Percentiles rank a stretch among this genome's conserved stretches.
phyloP scores from a whole-genome alignment of 2,113 vertebrate species.

The Gracilinanus agilis region DNA sequence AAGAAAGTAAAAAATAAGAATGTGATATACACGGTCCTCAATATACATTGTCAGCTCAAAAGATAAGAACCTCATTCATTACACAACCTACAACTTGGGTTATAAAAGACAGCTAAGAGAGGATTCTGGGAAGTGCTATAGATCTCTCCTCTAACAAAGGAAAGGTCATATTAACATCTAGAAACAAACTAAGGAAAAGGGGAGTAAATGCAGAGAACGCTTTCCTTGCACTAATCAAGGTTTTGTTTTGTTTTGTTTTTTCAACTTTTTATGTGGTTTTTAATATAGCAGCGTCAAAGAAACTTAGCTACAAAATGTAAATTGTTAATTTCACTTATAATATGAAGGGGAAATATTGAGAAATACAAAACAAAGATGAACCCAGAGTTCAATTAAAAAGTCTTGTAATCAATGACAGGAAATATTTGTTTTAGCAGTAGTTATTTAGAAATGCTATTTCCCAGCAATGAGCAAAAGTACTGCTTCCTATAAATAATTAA shows the following conservation, averaged over 20 bases:
- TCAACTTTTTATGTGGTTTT: slow-evolving; percentile 58
- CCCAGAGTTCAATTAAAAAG: slow-evolving; percentile 54
- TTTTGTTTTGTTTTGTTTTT: slow-evolving; percentile 35
- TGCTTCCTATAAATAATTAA: slow-evolving; percentile 23
- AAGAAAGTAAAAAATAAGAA: slow-evolving; percentile 69
- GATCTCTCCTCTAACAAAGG: slow-evolving; percentile 75
- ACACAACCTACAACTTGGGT: slow-evolving; percentile 7
- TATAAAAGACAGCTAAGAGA: slow-evolving; percentile 67
- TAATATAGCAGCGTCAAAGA: slow-evolving; percentile 58
- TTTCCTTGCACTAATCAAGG: slow-evolving; percentile 25
- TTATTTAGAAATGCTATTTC: slow-evolving; percentile 8
- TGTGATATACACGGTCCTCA: slow-evolving; percentile 60
- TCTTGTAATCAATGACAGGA: slow-evolving; percentile 58
- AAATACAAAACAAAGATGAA: slow-evolving; percentile 59
- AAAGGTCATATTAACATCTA: slow-evolving; percentile 72
- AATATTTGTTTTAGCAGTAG: slow-evolving; percentile 47
- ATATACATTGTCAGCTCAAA: slow-evolving; percentile 57
- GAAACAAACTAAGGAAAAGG: slow-evolving; percentile 55
- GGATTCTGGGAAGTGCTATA: slow-evolving; percentile 66
- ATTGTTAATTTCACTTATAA: background rate
- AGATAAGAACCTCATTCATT: slow-evolving; percentile 58
- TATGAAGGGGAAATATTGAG: slow-evolving; percentile 40
- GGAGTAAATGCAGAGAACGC: slow-evolving; percentile 49
- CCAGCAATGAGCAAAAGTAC: slow-evolving; percentile 42
- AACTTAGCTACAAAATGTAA: slow-evolving; percentile 16